A percentile compares a stretch with the other conserved stretches of the same genome.
phyloP scores from a whole-genome alignment of 2,888 invertebrate genomes.

The Euspilapteryx auroguttella region DNA sequence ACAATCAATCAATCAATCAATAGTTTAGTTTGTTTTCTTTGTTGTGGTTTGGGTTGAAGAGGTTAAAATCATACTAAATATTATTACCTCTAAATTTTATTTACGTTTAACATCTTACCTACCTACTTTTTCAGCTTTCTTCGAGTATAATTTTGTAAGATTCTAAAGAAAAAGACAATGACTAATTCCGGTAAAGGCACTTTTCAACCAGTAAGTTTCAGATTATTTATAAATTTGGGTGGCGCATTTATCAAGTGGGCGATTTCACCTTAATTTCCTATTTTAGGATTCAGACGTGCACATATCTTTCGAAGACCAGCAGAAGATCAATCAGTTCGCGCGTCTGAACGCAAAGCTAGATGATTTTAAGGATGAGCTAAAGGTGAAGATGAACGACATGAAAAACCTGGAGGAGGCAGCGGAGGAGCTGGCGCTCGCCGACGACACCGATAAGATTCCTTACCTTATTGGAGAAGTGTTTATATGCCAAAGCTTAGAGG shows the following conservation, averaged over 20 bases:
- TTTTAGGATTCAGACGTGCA: conserved; percentile 85
- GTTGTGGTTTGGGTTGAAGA: too few species aligned
- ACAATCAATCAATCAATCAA: too few species aligned
- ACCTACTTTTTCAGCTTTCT: conserved; percentile 4
- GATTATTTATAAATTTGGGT: too few species aligned
- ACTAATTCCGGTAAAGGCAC: conserved; percentile 62
- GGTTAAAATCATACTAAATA: too few species aligned
- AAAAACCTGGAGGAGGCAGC: conserved; percentile 92
- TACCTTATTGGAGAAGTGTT: conserved; percentile 90
- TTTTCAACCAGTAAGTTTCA: conserved; percentile 69
- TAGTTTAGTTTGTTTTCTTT: too few species aligned
- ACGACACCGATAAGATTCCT: conserved; percentile 76
- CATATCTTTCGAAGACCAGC: conserved; percentile 95
- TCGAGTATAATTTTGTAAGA: conserved; percentile 4
- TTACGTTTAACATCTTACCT: too few species aligned
- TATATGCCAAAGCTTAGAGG: conserved; percentile 74
- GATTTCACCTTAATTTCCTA: too few species aligned
- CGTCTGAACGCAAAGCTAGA: conserved; percentile 90
- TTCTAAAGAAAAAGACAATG: too few species aligned
- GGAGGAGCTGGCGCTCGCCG: conserved; percentile 80
- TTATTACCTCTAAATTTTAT: too few species aligned
- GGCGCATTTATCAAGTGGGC: too few species aligned
- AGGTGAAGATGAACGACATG: conserved; percentile 84
- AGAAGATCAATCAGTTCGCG: conserved; percentile 96
- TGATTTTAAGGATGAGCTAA: conserved; percentile 86